Percentiles rank a stretch among this genome's conserved stretches.
These are phyloP conservation scores for Rhinoptilus africanus DNA, from an alignment of 2,113 vertebrate genomes.

Conservation along the genomic window DNA sequence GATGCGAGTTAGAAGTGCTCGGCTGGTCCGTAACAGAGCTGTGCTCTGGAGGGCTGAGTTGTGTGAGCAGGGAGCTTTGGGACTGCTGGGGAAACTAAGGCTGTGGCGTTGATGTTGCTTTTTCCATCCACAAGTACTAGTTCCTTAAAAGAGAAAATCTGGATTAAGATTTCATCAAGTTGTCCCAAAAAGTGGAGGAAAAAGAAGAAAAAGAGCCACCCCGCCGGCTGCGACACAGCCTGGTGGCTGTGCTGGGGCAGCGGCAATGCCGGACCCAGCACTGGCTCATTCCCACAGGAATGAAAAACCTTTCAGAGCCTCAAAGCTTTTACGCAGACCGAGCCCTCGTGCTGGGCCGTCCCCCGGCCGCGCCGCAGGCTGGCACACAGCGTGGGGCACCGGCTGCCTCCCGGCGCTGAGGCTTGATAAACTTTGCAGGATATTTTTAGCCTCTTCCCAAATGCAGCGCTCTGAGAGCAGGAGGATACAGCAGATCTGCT, in stretches of 20 bases:
- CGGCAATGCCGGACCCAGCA: fast-evolving
- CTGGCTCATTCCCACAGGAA: not conserved
- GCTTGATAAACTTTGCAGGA: not conserved
- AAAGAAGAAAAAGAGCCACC: not conserved
- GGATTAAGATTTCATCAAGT: not conserved
- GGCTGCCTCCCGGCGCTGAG: not conserved
- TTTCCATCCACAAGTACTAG: not conserved
- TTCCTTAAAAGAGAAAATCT: not conserved
- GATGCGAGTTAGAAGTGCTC: not conserved
- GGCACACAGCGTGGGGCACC: not conserved
- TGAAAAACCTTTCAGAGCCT: not conserved
- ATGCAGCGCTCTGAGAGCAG: not conserved
- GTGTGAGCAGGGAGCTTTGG: not conserved
- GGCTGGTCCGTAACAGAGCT: fast-evolving
- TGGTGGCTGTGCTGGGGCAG: fast-evolving
- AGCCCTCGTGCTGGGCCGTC: not conserved
- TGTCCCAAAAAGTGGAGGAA: not conserved
- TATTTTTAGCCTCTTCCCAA: slow-evolving; percentile 45
- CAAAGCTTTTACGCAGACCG: fast-evolving
- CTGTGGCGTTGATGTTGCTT: fast-evolving
- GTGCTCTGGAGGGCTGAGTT: not conserved
- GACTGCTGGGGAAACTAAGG: not conserved
- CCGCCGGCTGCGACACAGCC: not conserved
- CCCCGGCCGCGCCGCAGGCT: not conserved
- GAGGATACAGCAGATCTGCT: slow-evolving; percentile 16